These are phyloP conservation scores for Craseonycteris thonglongyai DNA, from an alignment of 2,113 vertebrate species.

Conservation along the genomic window DNA sequence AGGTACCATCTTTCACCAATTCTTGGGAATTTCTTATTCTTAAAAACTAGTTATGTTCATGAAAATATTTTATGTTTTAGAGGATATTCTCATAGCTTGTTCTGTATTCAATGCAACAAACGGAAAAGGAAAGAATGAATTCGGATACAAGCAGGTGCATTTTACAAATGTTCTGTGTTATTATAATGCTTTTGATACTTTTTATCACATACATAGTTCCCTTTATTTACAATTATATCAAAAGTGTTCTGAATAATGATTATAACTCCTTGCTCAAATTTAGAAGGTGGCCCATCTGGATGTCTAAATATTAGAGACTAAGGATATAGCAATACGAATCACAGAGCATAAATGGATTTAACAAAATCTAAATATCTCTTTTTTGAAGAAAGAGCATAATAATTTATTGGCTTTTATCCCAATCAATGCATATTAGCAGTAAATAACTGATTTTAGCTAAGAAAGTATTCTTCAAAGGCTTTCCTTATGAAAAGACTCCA, in stretches of 20 bases:
- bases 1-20: background rate
- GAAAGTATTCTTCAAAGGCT: background rate
- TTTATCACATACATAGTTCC: background rate
- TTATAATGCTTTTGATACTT: background rate
- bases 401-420: background rate
- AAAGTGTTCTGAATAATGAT: background rate
- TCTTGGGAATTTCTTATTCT: background rate
- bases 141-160: background rate
- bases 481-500: background rate
- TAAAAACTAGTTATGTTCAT: background rate
- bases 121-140: background rate
- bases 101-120: background rate
- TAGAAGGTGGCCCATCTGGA: background rate
- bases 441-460: background rate
- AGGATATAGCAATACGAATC: background rate
- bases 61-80: background rate
- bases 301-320: background rate
- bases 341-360: background rate
- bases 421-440: background rate
- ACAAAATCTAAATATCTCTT: background rate
- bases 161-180: background rate
- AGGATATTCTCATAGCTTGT: background rate
- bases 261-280: background rate
- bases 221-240: background rate
- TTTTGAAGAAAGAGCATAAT: slow-evolving; percentile 12